Percentiles rank a stretch among this genome's conserved stretches.
Evolutionary conservation across 2,888 invertebrate genomes (phyloP).

Genomic region (Philereme transversata): DNA sequence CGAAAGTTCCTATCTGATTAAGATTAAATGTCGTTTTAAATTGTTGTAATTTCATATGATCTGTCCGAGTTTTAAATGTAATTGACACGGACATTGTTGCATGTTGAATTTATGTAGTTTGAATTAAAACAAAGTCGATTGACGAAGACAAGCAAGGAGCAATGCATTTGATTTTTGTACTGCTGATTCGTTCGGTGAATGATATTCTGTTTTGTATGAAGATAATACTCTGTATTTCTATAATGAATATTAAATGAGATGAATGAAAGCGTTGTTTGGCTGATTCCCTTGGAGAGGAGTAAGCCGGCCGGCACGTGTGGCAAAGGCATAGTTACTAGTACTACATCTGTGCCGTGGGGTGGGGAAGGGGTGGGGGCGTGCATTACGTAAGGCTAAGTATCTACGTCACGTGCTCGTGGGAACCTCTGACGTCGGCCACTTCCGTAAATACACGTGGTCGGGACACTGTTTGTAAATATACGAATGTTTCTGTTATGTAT

Average conservation of each 20-base stretch:
- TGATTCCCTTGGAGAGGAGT: constrained; percentile 42
- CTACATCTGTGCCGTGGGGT: constrained; percentile 14
- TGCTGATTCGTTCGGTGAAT: constrained; percentile 13
- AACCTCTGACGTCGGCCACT: constrained; percentile 28
- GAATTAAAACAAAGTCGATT: constrained; percentile 24
- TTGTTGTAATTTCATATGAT: neutral
- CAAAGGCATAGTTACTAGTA: constrained; percentile 9
- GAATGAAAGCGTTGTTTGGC: constrained; percentile 47
- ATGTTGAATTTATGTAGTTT: constrained; percentile 13
- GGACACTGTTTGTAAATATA: constrained; percentile 38
- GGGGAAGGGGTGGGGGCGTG: constrained; percentile 17
- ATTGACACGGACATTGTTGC: constrained; percentile 3
- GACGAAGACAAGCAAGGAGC: constrained; percentile 13
- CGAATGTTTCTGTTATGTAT: neutral
- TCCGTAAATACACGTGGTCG: constrained; percentile 39
- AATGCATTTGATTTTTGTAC: constrained; percentile 28
- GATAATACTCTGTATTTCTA: constrained; percentile 44
- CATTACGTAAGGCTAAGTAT: constrained; percentile 34
- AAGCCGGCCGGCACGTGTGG: constrained; percentile 19
- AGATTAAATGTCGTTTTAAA: constrained; percentile 20
- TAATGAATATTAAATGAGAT: constrained; percentile 53
- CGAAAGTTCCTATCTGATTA: constrained; percentile 47
- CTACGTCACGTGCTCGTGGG: constrained; percentile 37
- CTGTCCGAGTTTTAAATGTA: neutral
- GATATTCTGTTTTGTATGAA: constrained; percentile 9